These are phyloP conservation scores for Sinocyclocheilus rhinocerous DNA, from an alignment of 2,113 vertebrate species.

Conservation along the genomic window DNA sequence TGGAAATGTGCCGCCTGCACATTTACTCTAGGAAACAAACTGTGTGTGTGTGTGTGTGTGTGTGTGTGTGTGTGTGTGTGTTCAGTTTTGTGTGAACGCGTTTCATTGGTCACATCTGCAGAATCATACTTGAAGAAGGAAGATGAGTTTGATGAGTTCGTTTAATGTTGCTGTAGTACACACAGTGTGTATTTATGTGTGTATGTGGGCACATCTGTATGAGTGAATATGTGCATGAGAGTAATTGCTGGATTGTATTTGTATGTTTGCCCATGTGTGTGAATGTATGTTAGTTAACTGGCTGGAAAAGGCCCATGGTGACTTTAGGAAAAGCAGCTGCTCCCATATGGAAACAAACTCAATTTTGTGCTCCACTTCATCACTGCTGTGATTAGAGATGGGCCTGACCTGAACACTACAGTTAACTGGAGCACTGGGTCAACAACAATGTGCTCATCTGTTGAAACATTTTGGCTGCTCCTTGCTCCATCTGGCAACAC, in stretches of 20 bases:
- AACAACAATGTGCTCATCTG: too few species aligned
- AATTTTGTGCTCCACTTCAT: too few species aligned
- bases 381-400: too few species aligned
- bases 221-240: background rate
- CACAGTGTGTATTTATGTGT: background rate
- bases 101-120: conserved; percentile 14
- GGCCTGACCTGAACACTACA: too few species aligned
- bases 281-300: too few species aligned
- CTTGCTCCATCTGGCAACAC: too few species aligned
- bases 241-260: background rate
- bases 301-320: too few species aligned
- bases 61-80: background rate
- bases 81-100: background rate
- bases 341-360: too few species aligned
- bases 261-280: background rate
- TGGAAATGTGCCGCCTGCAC: conserved; percentile 12
- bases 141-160: background rate
- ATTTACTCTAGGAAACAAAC: background rate
- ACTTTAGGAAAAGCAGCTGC: too few species aligned
- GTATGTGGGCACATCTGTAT: background rate
- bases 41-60: too few species aligned
- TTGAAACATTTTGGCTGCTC: background rate
- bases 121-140: background rate
- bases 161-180: background rate
- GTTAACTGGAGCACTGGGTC: too few species aligned